Evolutionary conservation across 2,797 vertebrate genomes (phyloP).

Genomic region (Pseudomugil tenellus): DNA sequence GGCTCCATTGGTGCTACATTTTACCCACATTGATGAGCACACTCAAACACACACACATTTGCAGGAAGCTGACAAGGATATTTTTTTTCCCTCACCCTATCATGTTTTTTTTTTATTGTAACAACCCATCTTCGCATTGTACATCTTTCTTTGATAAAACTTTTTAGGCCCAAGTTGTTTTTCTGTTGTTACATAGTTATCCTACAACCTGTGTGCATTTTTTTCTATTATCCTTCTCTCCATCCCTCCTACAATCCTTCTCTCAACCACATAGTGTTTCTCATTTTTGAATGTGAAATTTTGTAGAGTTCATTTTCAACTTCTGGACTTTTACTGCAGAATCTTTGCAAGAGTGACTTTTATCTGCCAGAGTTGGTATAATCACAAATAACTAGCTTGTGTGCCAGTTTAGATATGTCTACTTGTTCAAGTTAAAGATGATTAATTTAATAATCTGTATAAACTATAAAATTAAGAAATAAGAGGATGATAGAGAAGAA

Average conservation of each 20-base stretch:
- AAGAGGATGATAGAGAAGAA: conserved; percentile 37
- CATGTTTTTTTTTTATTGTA: background rate
- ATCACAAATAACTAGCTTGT: conserved; percentile 4
- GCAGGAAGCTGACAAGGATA: conserved; percentile 6
- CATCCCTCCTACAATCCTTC: conserved; percentile 22
- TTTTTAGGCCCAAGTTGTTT: conserved; percentile 41
- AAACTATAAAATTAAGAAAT: conserved; percentile 53
- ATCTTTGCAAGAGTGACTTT: conserved; percentile 54
- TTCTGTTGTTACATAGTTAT: conserved; percentile 42
- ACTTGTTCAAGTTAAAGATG: conserved; percentile 39
- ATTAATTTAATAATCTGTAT: conserved; percentile 60
- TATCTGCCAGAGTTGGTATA: conserved; percentile 29
- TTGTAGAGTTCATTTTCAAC: conserved; percentile 67
- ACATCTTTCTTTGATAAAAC: conserved; percentile 37
- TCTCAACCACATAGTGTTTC: conserved; percentile 57
- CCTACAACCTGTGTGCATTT: conserved; percentile 13
- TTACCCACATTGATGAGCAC: conserved; percentile 2
- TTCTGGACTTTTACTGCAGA: conserved; percentile 51
- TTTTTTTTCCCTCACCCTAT: background rate
- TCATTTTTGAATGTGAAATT: conserved; percentile 72
- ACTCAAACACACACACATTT: conserved; percentile 4
- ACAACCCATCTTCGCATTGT: conserved; percentile 19
- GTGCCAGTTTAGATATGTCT: conserved; percentile 43
- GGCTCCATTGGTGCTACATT: conserved; percentile 39
- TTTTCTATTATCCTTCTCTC: conserved; percentile 19